Evolutionary conservation across 2,797 vertebrate genomes (phyloP).

Genomic region (Perodicticus potto): DNA sequence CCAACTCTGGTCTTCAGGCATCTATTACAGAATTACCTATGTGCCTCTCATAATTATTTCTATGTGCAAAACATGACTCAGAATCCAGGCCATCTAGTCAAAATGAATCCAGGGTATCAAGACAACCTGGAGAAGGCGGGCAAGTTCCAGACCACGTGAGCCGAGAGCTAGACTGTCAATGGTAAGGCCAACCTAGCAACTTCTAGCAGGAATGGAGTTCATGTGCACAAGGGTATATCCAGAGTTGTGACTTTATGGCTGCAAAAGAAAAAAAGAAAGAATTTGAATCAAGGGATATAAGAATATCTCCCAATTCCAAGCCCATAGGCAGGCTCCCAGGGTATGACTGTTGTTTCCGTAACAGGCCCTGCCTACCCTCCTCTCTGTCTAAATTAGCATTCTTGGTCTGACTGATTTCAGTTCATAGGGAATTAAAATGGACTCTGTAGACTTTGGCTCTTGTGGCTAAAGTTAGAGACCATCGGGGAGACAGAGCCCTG

Average conservation of each 20-base stretch:
- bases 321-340: neutral
- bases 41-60: neutral
- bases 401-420: too few relatives aligned
- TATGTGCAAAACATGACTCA: neutral
- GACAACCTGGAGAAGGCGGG: neutral
- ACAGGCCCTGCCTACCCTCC: neutral
- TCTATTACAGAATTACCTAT: too few relatives aligned
- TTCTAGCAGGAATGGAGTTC: neutral
- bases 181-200: neutral
- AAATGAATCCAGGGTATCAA: neutral
- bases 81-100: neutral
- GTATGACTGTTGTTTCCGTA: neutral
- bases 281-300: neutral
- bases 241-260: neutral
- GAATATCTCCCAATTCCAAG: neutral
- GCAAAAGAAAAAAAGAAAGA: neutral
- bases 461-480: neutral
- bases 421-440: neutral
- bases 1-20: accelerated
- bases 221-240: neutral
- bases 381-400: neutral
- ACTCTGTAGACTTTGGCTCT: neutral
- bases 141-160: neutral
- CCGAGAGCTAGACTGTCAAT: neutral
- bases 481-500: neutral